Base-by-base conservation (phyloP, 1,140 invertebrate genomes). In the Lucilia cuprina region DNA sequence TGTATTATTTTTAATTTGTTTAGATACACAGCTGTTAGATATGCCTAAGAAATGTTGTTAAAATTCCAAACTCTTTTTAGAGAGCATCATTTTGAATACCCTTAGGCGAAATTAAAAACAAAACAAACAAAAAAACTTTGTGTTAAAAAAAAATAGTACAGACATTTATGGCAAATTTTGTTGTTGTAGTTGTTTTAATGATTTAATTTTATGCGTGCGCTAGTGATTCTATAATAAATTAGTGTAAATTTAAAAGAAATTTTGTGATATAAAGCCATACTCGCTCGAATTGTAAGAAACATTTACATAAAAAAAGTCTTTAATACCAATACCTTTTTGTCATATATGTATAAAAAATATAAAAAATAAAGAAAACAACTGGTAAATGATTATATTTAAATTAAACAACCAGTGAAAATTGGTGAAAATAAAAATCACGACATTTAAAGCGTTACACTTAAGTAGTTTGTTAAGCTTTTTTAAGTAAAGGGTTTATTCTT, bases 391-490 rank as follows among this genome's bases (percentile, higher is more conserved):
- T 21, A 25, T 21, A 21, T 21, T 60, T n/a, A 60, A 60, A 60
- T n/a, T 41, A 41, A 41, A 41, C 41, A 55, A 55, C 50, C 50
- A 55, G 50, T 55, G 50, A 55, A 21, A 70, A 70, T 21, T 70
- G 19, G 65, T 70, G 65, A 70, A 70, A 70, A 70, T 70, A 5
- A 80, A 80, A 80, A 25, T 80, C 77, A 80, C 77, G 77, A 80
- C 77, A 80, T 80, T 80, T 80, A 80, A 80, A 80, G 77, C 77
- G 77, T 80, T 80, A 80, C 77, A 80, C 77, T 80, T 80, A 80
- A 80, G 77, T 80, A 80, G 77, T 80, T 80, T 80, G 77, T 80
- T 80, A 80, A 80, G 77, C 77, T 80, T 80, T 17, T 78, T 78
- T 78, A 50, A 49, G 77, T 19, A 49, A 80, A 49, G 77, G 77